Evolutionary conservation across 2,888 invertebrate genomes (phyloP).

Genomic region (Tachina lurida): DNA sequence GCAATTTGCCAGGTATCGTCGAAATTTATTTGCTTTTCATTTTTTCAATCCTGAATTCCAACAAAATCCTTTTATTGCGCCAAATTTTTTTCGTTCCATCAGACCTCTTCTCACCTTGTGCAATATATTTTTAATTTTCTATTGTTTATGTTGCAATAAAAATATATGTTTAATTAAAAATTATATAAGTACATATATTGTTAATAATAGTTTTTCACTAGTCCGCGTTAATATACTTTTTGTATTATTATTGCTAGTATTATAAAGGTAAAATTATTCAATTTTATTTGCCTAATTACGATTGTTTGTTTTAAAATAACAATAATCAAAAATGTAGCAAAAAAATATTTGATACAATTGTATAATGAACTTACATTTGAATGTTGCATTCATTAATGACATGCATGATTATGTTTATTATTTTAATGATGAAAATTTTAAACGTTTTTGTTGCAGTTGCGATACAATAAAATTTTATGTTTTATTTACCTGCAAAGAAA

Average conservation of each 20-base stretch:
- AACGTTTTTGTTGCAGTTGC: conserved; percentile 29
- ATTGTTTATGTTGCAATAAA: conserved; percentile 47
- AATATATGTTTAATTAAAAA: conserved; percentile 63
- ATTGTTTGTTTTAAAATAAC: conserved; percentile 54
- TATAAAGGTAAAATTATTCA: conserved; percentile 22
- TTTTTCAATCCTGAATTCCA: too few relatives aligned
- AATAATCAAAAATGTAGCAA: not conserved
- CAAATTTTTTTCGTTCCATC: not conserved
- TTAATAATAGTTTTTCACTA: conserved; percentile 26
- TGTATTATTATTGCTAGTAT: conserved; percentile 11
- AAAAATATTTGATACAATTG: conserved; percentile 26
- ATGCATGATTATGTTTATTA: conserved; percentile 35
- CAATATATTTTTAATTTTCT: not conserved
- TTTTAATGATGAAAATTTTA: conserved; percentile 26
- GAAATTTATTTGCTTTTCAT: too few relatives aligned
- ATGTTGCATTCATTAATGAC: conserved; percentile 43
- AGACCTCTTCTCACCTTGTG: not conserved
- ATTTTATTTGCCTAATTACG: conserved; percentile 68
- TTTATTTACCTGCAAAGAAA: conserved; percentile 64
- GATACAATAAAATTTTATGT: conserved; percentile 45
- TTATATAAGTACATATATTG: conserved; percentile 37
- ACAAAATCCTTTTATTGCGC: not conserved
- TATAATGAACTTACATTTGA: conserved; percentile 47
- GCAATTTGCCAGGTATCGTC: too few relatives aligned
- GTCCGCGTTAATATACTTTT: conserved; percentile 5